Base-by-base conservation (phyloP, 2,113 vertebrate genomes). In the Trogon melanurus region DNA sequence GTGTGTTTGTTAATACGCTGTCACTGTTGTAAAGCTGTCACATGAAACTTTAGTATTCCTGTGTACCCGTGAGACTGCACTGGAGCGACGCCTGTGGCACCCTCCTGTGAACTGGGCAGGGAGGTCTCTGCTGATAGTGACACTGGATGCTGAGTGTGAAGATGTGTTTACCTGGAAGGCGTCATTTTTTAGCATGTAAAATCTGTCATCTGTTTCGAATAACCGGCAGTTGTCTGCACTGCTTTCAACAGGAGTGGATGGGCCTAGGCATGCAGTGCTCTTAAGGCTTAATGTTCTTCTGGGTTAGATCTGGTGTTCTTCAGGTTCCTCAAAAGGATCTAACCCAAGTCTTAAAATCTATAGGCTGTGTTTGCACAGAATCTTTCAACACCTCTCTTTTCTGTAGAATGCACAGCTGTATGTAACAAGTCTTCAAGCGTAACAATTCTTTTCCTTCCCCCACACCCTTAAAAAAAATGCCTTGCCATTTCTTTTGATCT, bases 31-130 rank as follows among this genome's bases (percentile, higher is more conserved):
- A 65, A 60, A 66, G n/a, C 60, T 65, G 19, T 51, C 19, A 2
- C 15, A 25, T n/a, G 34, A 62, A 20, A 30, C 0, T 2, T 78
- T 89, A 36, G 4, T 72, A 9, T 65, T 79, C 34, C 27, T 23
- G 0, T 0, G 0, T 36, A 34, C 47, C 7, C 30, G 5, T 67
- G 75, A 29, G 51, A 25, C 34, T 78, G 48, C 22, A 45, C 11
- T 19, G 60, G 20, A 36, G 20, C 34, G 48, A 38, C 0, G 0
- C 17, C 29, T 1, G 1, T 61, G 30, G 54, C 50, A 23, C 45
- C 26, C 1, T 44, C 50, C 72, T 87, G 41, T n/a, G 88, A 57
- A 13, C 1, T 70, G 50, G 16, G 20, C n/a, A 61, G n/a, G 23
- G 23, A 73, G 18, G 9, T 72, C 50, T 73, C 10, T 73, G 69